Base-by-base conservation (phyloP, 1,140 invertebrate species). In the Meloidogyne hapla region DNA sequence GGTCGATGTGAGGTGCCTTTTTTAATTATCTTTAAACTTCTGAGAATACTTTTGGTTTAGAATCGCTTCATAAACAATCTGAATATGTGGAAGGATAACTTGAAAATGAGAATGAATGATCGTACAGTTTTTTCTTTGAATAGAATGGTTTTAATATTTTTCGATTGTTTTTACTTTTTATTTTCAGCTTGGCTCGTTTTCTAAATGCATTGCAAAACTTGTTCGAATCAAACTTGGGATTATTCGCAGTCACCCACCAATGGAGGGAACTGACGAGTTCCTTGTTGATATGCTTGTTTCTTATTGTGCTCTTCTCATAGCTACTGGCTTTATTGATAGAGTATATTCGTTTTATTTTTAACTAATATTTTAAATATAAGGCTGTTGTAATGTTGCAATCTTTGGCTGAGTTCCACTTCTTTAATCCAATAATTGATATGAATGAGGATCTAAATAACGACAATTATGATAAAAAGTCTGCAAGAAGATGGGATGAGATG, bases 61-160 rank as follows among this genome's bases (percentile, higher is more conserved):
- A 70, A 70, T 70, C 69, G 69, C n/a, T 70, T 70, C 25, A 26
- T 70, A 45, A 70, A 70, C 5, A 70, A 61, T n/a, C 26, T 70
- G 6, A 70, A 45, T 56, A 70, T 70, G 69, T 70, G 69, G 69
- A 45, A 61, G n/a, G 38, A 70, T 26, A 70, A 70, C 38, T n/a
- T 70, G 25, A 70, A 42, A 23, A 70, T 70, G 69, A 28, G 69
- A n/a, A 26, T 56, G 18, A 70, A 70, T 70, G 69, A 70, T 45
- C 38, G 69, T 2, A 33, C 69, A 6, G 38, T 70, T 18, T 70
- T 70, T 61, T 42, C 40, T 40, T 45, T 70, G 38, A 70, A n/a
- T 15, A n/a, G 61, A 42, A 70, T 70, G 69, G 69, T 70, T 25
- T 15, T 28, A 26, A 9, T 56, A 5, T 18, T n/a, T n/a, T 48